Evolutionary conservation across 1,140 invertebrate species (phyloP).

Genomic region (Harlomillsia oculata): DNA sequence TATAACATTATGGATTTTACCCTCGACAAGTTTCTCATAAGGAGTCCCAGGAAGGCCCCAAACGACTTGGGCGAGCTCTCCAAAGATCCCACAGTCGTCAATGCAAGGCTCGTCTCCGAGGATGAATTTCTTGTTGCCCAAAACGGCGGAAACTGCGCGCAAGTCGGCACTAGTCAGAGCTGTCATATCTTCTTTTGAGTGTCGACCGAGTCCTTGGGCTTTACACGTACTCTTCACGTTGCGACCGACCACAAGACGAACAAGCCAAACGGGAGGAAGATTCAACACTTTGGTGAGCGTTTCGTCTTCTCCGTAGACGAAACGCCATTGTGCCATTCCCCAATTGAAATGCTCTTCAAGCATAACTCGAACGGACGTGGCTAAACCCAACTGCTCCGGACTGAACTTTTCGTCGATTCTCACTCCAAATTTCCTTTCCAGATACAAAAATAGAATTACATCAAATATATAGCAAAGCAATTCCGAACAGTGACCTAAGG

Average conservation of each 20-base stretch:
- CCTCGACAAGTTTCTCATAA: slow-evolving; percentile 18
- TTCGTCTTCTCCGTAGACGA: slow-evolving; percentile 2
- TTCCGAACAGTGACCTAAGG: neutral
- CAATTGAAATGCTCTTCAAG: slow-evolving; percentile 32
- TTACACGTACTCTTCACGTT: neutral
- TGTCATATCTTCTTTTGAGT: slow-evolving; percentile 11
- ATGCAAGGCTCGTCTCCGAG: slow-evolving; percentile 23
- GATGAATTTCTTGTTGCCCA: slow-evolving; percentile 24
- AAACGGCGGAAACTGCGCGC: slow-evolving; percentile 5
- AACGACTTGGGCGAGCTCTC: slow-evolving; percentile 13
- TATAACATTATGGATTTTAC: neutral
- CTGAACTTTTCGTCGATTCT: slow-evolving; percentile 8
- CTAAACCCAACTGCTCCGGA: slow-evolving; percentile 18
- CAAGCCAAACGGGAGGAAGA: neutral
- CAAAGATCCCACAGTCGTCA: slow-evolving; percentile 22
- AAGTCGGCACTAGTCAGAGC: neutral
- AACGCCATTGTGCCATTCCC: slow-evolving; percentile 13
- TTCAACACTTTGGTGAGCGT: neutral
- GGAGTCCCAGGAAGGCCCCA: slow-evolving; percentile 21
- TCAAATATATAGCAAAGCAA: neutral
- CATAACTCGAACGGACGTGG: slow-evolving; percentile 28
- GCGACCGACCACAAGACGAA: neutral
- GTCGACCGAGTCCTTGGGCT: slow-evolving; percentile 18
- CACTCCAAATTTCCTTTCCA: slow-evolving; percentile 5
- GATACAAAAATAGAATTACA: neutral